Evolutionary conservation across 53 echinoderm and acorn worm genomes (phyloP).

Genomic region (Zoroaster sp.): DNA sequence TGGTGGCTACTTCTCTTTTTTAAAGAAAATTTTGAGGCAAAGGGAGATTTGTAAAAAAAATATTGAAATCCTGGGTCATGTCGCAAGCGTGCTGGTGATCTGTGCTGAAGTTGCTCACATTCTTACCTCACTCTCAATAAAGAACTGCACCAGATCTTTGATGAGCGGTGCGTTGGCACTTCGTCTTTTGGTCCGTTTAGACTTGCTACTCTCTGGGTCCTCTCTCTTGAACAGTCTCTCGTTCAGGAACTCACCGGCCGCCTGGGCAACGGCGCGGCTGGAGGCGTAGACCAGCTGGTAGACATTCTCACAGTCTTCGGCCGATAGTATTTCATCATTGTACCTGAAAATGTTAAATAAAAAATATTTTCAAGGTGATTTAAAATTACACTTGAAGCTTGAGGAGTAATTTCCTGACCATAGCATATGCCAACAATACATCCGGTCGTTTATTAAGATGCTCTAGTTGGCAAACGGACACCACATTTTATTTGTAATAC

Average conservation of each 20-base stretch:
- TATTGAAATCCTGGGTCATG: no score
- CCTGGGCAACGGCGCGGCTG: constrained; percentile 94
- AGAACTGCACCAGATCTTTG: constrained; percentile 97
- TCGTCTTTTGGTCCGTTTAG: constrained; percentile 90
- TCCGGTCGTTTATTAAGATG: no score
- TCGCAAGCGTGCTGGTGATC: no score
- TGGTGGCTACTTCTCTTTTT: no score
- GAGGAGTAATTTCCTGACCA: no score
- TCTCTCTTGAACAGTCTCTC: constrained; percentile 96
- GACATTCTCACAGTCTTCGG: constrained; percentile 98
- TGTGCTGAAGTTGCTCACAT: neutral
- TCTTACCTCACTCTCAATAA: constrained; percentile 98
- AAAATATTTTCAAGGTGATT: no score
- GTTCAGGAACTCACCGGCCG: constrained; percentile 96
- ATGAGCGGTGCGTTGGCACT: constrained; percentile 96
- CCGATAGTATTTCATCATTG: constrained; percentile 94
- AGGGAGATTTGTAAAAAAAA: no score
- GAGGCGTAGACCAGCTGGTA: constrained; percentile 98
- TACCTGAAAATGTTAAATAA: constrained; percentile 43
- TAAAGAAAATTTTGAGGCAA: no score
- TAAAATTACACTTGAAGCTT: no score
- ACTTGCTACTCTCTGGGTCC: constrained; percentile 77
- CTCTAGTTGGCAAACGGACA: no score
- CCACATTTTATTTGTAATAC: no score
- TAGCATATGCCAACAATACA: no score